These are phyloP conservation scores for Lepus oiostolus DNA, from an alignment of 2,797 vertebrate genomes.

Conservation along the genomic window DNA sequence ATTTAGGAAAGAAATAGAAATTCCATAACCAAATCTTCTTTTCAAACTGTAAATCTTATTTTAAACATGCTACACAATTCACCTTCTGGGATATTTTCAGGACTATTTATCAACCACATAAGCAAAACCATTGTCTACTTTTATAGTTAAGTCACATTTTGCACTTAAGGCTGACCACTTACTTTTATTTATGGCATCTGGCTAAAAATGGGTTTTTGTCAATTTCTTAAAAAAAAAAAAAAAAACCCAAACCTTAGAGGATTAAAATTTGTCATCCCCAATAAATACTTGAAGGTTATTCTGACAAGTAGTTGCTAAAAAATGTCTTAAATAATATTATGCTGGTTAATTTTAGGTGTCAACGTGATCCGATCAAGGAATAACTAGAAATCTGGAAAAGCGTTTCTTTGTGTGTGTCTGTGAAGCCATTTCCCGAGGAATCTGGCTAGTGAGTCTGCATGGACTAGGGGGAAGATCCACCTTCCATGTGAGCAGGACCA, in stretches of 20 bases:
- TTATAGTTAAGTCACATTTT: background rate
- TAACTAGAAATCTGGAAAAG: too few relatives aligned
- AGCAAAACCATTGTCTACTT: background rate
- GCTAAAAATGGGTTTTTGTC: constrained; percentile 20
- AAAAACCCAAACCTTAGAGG: constrained; percentile 3
- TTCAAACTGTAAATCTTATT: background rate
- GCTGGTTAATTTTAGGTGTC: too few relatives aligned
- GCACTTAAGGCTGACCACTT: background rate
- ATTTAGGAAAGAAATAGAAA: constrained; percentile 23
- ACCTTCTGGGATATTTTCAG: background rate
- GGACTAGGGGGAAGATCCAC: too few relatives aligned
- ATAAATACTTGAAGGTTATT: background rate
- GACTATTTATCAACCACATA: background rate
- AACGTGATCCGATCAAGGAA: too few relatives aligned
- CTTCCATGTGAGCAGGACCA: too few relatives aligned
- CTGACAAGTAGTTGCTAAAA: constrained; percentile 35
- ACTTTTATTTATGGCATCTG: constrained; percentile 7
- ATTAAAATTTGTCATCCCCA: constrained; percentile 36
- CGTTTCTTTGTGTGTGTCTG: too few relatives aligned
- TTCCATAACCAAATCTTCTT: constrained; percentile 7
- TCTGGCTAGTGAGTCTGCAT: too few relatives aligned
- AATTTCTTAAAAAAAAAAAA: constrained; percentile 2
- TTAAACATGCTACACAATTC: background rate
- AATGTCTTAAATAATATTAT: background rate
- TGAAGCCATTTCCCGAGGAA: too few relatives aligned